Conservation (phyloP, 2,888 invertebrate species). For the Steromphala cineraria region DNA sequence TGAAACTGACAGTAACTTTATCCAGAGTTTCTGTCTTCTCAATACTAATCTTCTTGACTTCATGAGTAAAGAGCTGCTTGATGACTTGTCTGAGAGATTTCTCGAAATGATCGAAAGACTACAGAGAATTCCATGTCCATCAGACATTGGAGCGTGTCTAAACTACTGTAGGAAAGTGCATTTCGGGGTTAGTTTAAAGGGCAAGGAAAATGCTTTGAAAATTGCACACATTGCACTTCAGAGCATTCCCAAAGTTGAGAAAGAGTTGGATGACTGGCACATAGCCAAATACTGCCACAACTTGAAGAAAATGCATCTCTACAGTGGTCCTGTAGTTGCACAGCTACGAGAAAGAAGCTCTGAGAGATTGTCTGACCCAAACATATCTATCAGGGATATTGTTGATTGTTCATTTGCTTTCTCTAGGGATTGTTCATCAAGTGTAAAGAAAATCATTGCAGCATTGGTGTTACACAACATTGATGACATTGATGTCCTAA, state of each 20-base stretch:
- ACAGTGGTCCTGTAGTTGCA: not conserved
- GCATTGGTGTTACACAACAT: constrained; percentile 21
- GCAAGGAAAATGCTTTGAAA: not conserved
- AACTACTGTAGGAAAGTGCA: not conserved
- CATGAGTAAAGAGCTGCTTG: constrained; percentile 19
- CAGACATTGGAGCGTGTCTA: not conserved
- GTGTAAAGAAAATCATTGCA: constrained; percentile 18
- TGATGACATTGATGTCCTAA: constrained; percentile 42
- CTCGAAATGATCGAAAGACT: not conserved
- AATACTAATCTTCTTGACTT: not conserved
- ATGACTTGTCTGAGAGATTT: not conserved
- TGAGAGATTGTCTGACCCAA: not conserved
- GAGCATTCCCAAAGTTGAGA: not conserved
- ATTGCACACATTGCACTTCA: not conserved
- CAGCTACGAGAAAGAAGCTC: constrained; percentile 24
- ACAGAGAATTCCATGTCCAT: not conserved
- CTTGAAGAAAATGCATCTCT: constrained; percentile 24
- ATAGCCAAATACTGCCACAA: constrained; percentile 34
- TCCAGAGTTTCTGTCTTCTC: constrained; percentile 9
- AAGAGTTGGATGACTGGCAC: not conserved
- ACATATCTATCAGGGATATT: constrained; percentile 27
- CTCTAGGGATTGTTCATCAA: not conserved
- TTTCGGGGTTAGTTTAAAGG: not conserved
- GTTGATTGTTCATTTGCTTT: constrained; percentile 30
- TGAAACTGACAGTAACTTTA: not conserved